phyloP scores from a whole-genome alignment of 2,797 vertebrate species.

The Eulemur albifrons region DNA sequence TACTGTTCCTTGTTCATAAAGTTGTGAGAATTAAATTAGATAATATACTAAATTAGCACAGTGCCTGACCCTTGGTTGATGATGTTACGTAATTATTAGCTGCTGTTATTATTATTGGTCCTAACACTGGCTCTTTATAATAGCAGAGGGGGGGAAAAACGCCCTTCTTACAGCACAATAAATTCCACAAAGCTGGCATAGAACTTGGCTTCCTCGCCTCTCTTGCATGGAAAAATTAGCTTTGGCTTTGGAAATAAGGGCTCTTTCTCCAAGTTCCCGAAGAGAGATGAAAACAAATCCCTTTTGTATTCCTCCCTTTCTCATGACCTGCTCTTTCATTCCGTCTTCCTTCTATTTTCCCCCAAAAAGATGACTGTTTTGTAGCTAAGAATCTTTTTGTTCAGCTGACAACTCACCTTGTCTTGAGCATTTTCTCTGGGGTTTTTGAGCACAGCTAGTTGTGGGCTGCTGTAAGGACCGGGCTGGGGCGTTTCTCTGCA shows the following conservation, averaged over 20 bases:
- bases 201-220: not conserved
- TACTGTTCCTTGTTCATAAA: not conserved
- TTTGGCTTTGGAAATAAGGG: slow-evolving; percentile 26
- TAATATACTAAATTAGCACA: not conserved
- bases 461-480: not conserved
- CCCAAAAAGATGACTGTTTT: not conserved
- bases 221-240: not conserved
- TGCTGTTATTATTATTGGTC: not conserved
- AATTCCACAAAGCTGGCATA: not conserved
- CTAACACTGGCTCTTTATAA: not conserved
- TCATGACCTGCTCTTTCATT: not conserved
- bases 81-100: not conserved
- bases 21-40: slow-evolving; percentile 12
- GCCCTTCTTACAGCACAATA: not conserved
- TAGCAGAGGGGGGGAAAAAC: not conserved
- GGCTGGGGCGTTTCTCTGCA: not conserved
- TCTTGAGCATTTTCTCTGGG: not conserved
- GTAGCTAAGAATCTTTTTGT: slow-evolving; percentile 16
- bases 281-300: not conserved
- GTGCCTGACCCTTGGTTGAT: not conserved
- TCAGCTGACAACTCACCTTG: not conserved
- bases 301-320: not conserved
- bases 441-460: not conserved
- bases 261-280: not conserved
- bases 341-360: not conserved